Percentiles rank a stretch among this genome's conserved stretches.
These are phyloP conservation scores for Lytechinus variegatus DNA, from an alignment of 35 echinoderm and acorn worm genomes.

Conservation along the genomic window DNA sequence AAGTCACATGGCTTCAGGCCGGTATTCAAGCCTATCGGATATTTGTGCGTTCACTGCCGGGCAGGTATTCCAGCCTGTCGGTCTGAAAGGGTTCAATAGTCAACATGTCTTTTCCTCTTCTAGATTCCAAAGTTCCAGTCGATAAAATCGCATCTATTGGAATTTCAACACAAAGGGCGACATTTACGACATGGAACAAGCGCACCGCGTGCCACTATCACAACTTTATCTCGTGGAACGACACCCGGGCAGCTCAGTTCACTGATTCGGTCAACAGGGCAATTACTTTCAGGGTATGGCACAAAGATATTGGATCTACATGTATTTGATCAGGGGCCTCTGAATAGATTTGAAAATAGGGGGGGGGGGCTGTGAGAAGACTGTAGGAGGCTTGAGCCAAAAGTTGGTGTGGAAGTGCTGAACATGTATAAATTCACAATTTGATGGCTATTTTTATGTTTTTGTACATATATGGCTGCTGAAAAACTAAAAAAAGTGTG, in stretches of 20 bases:
- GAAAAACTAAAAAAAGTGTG: too few species aligned
- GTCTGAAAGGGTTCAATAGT: too few species aligned
- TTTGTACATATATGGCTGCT: too few species aligned
- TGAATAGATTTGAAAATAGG: not conserved
- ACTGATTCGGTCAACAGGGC: constrained; percentile 62
- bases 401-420: too few species aligned
- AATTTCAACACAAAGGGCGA: constrained; percentile 70
- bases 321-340: not conserved
- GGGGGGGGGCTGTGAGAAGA: not conserved
- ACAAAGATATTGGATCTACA: not conserved
- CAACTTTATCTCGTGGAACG: constrained; percentile 90
- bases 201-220: constrained; percentile 70
- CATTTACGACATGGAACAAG: constrained; percentile 89
- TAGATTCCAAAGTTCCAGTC: constrained; percentile 60
- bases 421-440: too few species aligned
- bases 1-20: too few species aligned
- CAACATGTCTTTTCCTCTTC: not conserved
- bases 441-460: too few species aligned
- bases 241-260: constrained; percentile 66
- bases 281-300: constrained; percentile 62
- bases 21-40: too few species aligned
- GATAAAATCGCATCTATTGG: constrained; percentile 65
- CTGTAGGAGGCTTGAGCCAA: too few species aligned
- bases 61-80: too few species aligned
- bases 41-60: too few species aligned